Base-by-base conservation (phyloP, 1,140 invertebrate species). In the Trichonephila clavata region DNA sequence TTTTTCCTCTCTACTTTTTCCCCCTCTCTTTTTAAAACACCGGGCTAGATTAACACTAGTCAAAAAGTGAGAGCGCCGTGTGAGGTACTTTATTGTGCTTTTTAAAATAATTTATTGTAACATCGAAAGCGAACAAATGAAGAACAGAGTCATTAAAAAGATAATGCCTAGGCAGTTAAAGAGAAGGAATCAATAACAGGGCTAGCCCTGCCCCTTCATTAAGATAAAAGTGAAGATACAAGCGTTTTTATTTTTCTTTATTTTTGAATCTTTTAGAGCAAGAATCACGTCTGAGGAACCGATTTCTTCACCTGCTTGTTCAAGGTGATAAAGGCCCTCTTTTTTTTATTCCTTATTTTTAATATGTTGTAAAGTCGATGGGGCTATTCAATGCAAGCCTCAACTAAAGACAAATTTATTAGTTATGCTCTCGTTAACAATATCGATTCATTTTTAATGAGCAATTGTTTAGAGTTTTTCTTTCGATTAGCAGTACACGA, bases 121-220 rank as follows among this genome's bases (percentile, higher is more conserved):
- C 91, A 92, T 92, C 83, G 61, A 71, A 86, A 92, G 57, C 13
- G 81, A 86, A 92, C 91, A 92, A 92, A 92, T 92, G 83, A 92
- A 92, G 91, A 71, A 24, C 63, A 32, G 83, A 77, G 81, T 86
- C 83, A 86, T 86, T 92, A 86, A 92, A 86, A 86, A 89, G 91
- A 92, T 92, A 92, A 92, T 92, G 83, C 59, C 32, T 20, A 77
- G 65, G 43, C 32, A 86, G 81, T 92, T 92, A 92, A 92, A 92
- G 77, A 18, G 83, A 6, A 77, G 43, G 61, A 92, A 92, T 92
- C 91, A 86, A 92, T 91, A 91, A 81, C 39, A 68, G 24, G 50
- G 83, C 81, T 32, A 68, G 65, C 16, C 50, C 10, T 50, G 32
- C 87, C 16, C 87, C 63, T 92, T 92, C 83, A 92, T 92, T 92